Evolutionary conservation across 1,140 invertebrate species (phyloP).

Genomic region (Cepaea nemoralis): DNA sequence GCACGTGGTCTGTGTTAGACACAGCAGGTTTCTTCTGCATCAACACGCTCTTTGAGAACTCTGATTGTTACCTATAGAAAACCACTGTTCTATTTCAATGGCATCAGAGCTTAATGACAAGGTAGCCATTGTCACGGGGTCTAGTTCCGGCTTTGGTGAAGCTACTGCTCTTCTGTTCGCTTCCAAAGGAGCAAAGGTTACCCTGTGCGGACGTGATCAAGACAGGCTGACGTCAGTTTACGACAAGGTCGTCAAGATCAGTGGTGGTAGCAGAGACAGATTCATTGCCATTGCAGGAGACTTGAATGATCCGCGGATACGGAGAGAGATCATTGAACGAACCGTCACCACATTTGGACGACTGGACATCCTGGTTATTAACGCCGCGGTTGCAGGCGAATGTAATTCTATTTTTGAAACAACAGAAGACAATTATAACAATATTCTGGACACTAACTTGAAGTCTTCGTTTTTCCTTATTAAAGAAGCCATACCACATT

Average conservation of each 20-base stretch:
- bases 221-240: background rate
- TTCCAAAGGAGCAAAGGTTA: no score
- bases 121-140: conserved; percentile 15
- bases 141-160: no score
- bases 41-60: no score
- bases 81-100: no score
- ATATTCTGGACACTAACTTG: background rate
- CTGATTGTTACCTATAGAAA: no score
- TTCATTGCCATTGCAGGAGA: background rate
- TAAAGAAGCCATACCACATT: background rate
- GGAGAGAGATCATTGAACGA: background rate
- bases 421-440: background rate
- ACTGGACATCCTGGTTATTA: background rate
- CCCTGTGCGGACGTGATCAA: no score
- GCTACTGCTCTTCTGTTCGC: conserved; percentile 22
- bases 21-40: no score
- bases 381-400: background rate
- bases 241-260: background rate
- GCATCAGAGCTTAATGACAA: background rate
- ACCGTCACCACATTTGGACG: background rate
- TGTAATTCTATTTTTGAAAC: background rate
- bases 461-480: no score
- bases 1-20: no score
- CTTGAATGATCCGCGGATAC: background rate
- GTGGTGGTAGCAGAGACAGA: background rate